Base-by-base conservation (phyloP, 2,888 invertebrate species). In the Monoplex corrugatus region DNA sequence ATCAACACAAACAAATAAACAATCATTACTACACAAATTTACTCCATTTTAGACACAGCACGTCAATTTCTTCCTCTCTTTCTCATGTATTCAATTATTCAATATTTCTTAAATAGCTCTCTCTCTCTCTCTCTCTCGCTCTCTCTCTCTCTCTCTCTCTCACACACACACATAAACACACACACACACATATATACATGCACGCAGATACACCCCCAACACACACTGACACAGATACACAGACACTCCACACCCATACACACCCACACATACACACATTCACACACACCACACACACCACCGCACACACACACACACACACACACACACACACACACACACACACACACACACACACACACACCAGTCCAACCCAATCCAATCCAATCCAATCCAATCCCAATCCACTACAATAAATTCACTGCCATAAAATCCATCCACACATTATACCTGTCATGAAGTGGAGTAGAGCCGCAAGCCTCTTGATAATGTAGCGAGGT, bases 401-500 rank as follows among this genome's bases (percentile, higher is more conserved):
- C n/a, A n/a, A n/a, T n/a, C n/a, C n/a, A n/a, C n/a, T n/a, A n/a
- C n/a, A n/a, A n/a, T n/a, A n/a, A n/a, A 50, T 50, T 13, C 50
- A 50, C 50, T 13, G 50, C 10, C 50, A 50, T 13, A n/a, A n/a
- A n/a, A n/a, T n/a, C n/a, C 63, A 63, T 28, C 16, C 63, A 63
- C 63, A 63, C 63, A 85, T 92, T 85, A 96, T 68, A 98, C 98
- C 97, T 95, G 98, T 97, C 90, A 98, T 97, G 93, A 98, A 97
- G 95, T 98, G 98, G 90, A 98, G 97, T 38, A 98, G 98, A 0
- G 98, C 98, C 5, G 98, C 98, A 43, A 98, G 97, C 68, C 98
- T 97, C 95, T 98, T 98, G 96, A 98, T 98, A 97, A 98, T 98
- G 95, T 98, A 98, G 6, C 98, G 97, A 3, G 98, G 98, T 95